Evolutionary conservation across 2,888 invertebrate species (phyloP).

Genomic region (Nezara viridula): DNA sequence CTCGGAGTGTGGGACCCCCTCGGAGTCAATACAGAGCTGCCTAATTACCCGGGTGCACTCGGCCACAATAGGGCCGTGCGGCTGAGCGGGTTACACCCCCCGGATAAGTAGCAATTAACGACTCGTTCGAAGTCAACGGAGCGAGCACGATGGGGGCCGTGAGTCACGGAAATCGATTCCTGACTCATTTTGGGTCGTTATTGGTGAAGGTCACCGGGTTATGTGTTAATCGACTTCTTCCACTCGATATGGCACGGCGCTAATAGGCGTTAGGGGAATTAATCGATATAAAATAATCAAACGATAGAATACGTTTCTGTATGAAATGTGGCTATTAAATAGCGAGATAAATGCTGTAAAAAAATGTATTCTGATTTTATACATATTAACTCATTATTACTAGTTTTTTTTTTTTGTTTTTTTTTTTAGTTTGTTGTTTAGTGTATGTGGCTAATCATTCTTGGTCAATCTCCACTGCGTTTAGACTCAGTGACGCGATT

Average conservation of each 20-base stretch:
- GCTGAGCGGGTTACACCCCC: conserved; percentile 1
- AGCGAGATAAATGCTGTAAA: too few species aligned
- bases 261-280: background rate
- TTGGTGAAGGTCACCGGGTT: background rate
- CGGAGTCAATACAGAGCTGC: background rate
- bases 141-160: background rate
- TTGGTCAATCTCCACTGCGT: too few species aligned
- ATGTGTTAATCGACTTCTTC: background rate
- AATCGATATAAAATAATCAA: too few species aligned
- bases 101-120: conserved; percentile 34
- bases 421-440: too few species aligned
- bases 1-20: background rate
- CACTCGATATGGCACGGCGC: background rate
- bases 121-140: conserved; percentile 23
- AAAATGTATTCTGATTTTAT: too few species aligned
- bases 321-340: too few species aligned
- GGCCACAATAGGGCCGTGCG: background rate
- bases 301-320: too few species aligned
- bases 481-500: too few species aligned
- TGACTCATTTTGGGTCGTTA: background rate
- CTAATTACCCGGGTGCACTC: background rate
- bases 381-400: too few species aligned
- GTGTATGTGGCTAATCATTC: too few species aligned
- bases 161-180: background rate
- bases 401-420: too few species aligned